Evolutionary conservation across 2,113 vertebrate species (phyloP).

Genomic region (Lutjanus erythropterus): DNA sequence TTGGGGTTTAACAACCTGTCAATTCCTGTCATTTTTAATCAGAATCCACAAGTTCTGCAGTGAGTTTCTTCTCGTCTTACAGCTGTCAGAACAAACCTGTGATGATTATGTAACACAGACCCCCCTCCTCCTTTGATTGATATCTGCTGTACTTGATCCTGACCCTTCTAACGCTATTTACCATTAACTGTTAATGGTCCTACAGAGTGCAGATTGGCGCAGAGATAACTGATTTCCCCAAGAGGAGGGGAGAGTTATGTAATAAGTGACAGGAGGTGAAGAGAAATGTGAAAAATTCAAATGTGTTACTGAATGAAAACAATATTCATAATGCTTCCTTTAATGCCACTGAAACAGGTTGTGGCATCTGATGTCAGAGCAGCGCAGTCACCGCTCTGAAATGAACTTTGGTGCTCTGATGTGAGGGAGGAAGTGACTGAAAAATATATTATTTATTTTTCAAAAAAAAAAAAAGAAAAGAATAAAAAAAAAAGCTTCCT

Average conservation of each 20-base stretch:
- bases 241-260: slow-evolving; percentile 46
- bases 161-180: slow-evolving; percentile 36
- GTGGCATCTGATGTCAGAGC: slow-evolving; percentile 6
- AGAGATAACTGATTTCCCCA: background rate
- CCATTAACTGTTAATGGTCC: slow-evolving; percentile 24
- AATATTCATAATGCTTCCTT: slow-evolving; percentile 21
- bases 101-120: slow-evolving; percentile 15
- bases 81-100: slow-evolving; percentile 5
- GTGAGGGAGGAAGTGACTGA: slow-evolving; percentile 9
- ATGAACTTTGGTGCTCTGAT: slow-evolving; percentile 6
- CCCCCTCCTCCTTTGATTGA: slow-evolving; percentile 23
- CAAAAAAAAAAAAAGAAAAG: background rate
- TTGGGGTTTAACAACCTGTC: background rate
- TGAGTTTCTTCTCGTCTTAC: background rate
- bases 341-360: slow-evolving; percentile 5
- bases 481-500: slow-evolving; percentile 10
- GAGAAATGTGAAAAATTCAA: slow-evolving; percentile 39
- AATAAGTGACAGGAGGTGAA: slow-evolving; percentile 48
- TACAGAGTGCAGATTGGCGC: slow-evolving; percentile 5
- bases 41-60: background rate
- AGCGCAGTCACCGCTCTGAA: background rate
- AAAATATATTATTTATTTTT: background rate
- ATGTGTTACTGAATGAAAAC: slow-evolving; percentile 53
- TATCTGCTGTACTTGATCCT: slow-evolving; percentile 17
- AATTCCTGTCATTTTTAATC: background rate